Evolutionary conservation across 2,888 invertebrate genomes (phyloP).

Genomic region (Timandra comae): DNA sequence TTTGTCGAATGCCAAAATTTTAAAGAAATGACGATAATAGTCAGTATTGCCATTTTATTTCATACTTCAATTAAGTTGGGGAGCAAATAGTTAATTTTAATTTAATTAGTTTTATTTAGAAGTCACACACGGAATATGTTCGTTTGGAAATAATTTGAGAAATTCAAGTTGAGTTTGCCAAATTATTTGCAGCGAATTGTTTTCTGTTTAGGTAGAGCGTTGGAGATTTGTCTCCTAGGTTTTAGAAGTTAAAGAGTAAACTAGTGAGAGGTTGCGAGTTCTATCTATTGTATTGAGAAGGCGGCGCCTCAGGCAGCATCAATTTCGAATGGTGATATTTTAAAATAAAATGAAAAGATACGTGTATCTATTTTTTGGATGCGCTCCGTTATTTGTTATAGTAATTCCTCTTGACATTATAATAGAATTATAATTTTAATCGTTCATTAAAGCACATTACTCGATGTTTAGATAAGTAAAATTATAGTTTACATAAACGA

Average conservation of each 20-base stretch:
- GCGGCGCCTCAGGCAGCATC: slow-evolving; percentile 38
- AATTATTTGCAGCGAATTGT: too few relatives aligned
- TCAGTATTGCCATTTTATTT: slow-evolving; percentile 1
- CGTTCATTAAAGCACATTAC: slow-evolving; percentile 38
- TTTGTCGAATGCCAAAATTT: too few relatives aligned
- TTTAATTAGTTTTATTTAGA: slow-evolving; percentile 16
- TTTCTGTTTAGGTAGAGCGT: neutral
- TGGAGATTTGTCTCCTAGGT: slow-evolving; percentile 1
- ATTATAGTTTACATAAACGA: slow-evolving; percentile 46
- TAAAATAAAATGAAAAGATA: slow-evolving; percentile 39
- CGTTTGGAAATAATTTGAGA: too few relatives aligned
- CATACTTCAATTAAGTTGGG: slow-evolving; percentile 15
- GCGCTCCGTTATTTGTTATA: slow-evolving; percentile 33
- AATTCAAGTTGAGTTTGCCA: neutral
- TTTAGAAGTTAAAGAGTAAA: slow-evolving; percentile 10
- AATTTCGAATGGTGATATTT: slow-evolving; percentile 57
- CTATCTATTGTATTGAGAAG: slow-evolving; percentile 25
- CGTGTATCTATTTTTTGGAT: slow-evolving; percentile 44
- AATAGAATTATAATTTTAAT: slow-evolving; percentile 29
- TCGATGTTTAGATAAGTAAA: slow-evolving; percentile 43
- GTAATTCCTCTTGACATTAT: slow-evolving; percentile 28
- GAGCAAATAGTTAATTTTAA: slow-evolving; percentile 23
- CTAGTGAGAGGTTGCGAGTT: slow-evolving; percentile 12
- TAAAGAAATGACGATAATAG: too few relatives aligned
- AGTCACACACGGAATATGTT: slow-evolving; percentile 9